Conservation (phyloP, 2,888 invertebrate species). For the Odontomyia ornata region DNA sequence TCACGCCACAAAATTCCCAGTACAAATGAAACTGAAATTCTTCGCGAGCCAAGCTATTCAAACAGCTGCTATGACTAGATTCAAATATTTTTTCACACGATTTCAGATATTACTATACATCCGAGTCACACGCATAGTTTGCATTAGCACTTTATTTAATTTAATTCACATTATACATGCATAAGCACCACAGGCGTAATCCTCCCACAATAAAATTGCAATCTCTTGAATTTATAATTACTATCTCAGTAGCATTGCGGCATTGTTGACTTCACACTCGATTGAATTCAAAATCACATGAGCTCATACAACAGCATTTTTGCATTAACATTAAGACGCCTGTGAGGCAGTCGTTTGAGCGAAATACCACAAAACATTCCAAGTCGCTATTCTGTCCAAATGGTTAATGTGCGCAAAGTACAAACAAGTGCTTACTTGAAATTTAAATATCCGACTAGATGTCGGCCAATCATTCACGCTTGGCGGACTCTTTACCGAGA, state of each 20-base stretch:
- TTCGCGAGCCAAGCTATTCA: too few species aligned
- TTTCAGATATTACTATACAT: too few species aligned
- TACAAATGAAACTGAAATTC: too few species aligned
- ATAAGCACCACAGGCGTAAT: neutral
- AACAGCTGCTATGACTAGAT: too few species aligned
- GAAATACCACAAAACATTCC: neutral
- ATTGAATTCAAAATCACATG: neutral
- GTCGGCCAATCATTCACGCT: slow-evolving; percentile 5
- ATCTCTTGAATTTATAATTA: neutral
- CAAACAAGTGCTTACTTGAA: neutral
- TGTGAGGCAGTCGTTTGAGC: neutral
- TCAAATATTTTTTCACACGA: too few species aligned
- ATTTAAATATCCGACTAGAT: slow-evolving; percentile 15
- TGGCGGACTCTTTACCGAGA: slow-evolving; percentile 10
- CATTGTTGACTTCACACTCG: neutral
- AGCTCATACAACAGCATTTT: slow-evolving; percentile 9
- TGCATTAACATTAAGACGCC: slow-evolving; percentile 9
- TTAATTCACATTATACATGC: too few species aligned
- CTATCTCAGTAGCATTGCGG: neutral
- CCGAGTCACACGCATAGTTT: neutral
- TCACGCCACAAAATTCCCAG: too few species aligned
- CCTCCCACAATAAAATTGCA: neutral
- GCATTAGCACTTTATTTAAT: neutral
- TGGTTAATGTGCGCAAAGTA: slow-evolving; percentile 3
- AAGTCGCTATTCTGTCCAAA: neutral